phyloP scores from a whole-genome alignment of 2,888 invertebrate genomes.

The Adelphocoris suturalis region DNA sequence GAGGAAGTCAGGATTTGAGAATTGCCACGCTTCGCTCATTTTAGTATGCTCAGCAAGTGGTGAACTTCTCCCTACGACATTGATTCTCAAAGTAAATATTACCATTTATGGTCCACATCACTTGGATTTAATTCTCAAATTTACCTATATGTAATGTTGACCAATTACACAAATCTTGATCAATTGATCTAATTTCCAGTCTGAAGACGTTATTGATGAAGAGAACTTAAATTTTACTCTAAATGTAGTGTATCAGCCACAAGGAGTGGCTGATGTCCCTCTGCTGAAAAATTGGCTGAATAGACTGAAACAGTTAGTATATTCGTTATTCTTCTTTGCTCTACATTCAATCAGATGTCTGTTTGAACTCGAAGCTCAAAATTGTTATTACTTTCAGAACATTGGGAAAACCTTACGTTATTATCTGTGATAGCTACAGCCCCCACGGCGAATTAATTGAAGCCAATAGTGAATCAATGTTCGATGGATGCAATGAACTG shows the following conservation, averaged over 20 bases:
- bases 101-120: too few relatives aligned
- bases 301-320: conserved; percentile 51
- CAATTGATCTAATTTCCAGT: background rate
- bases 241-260: background rate
- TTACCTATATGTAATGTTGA: background rate
- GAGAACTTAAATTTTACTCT: background rate
- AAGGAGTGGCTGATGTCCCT: conserved; percentile 59
- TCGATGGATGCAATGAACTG: background rate
- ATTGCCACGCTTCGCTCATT: conserved; percentile 77
- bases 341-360: too few relatives aligned
- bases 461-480: background rate
- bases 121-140: too few relatives aligned
- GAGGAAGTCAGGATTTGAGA: conserved; percentile 76
- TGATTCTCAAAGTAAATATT: conserved; percentile 77
- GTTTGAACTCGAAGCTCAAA: background rate
- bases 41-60: conserved; percentile 77
- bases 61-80: conserved; percentile 76
- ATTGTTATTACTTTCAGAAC: conserved; percentile 27
- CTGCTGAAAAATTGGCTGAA: conserved; percentile 69
- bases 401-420: conserved; percentile 26
- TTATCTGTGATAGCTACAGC: conserved; percentile 73
- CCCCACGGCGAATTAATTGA: conserved; percentile 69
- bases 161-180: background rate
- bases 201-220: conserved; percentile 15
- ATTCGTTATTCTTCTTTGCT: background rate